phyloP scores from a whole-genome alignment of 2,888 invertebrate species.

The Acronicta aceris region DNA sequence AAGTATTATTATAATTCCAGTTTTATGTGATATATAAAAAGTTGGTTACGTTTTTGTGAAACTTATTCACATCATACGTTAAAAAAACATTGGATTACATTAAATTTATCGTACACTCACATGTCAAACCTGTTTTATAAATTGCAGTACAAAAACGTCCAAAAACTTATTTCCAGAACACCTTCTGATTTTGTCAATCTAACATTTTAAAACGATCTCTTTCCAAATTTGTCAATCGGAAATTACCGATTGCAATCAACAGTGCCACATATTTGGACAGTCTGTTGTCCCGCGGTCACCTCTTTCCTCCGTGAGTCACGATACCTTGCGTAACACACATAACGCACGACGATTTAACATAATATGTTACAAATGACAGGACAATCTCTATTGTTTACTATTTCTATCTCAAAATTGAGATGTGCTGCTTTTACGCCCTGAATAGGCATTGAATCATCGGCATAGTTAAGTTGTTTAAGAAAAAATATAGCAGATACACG shows the following conservation, averaged over 20 bases:
- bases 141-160: too few relatives aligned
- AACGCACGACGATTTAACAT: slow-evolving; percentile 54
- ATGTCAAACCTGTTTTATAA: too few relatives aligned
- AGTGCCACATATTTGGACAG: slow-evolving; percentile 40
- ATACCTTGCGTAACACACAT: slow-evolving; percentile 57
- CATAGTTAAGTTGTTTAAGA: slow-evolving; percentile 3
- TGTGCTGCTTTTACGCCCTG: slow-evolving; percentile 13
- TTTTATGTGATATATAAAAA: background rate
- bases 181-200: background rate
- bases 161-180: background rate
- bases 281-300: slow-evolving; percentile 32
- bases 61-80: background rate
- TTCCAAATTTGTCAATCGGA: slow-evolving; percentile 23
- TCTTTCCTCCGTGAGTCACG: slow-evolving; percentile 61
- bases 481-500: background rate
- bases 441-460: slow-evolving; percentile 22
- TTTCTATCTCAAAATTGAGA: slow-evolving; percentile 27
- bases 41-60: background rate
- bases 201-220: slow-evolving; percentile 4
- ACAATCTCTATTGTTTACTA: slow-evolving; percentile 54
- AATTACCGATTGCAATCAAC: slow-evolving; percentile 33
- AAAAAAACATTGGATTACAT: background rate
- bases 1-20: background rate
- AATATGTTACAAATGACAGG: slow-evolving; percentile 53
- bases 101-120: too few relatives aligned